Percentiles rank a stretch among this genome's conserved stretches.
Evolutionary conservation across 2,113 vertebrate genomes (phyloP).

Genomic region (Xiphophorus maculatus): DNA sequence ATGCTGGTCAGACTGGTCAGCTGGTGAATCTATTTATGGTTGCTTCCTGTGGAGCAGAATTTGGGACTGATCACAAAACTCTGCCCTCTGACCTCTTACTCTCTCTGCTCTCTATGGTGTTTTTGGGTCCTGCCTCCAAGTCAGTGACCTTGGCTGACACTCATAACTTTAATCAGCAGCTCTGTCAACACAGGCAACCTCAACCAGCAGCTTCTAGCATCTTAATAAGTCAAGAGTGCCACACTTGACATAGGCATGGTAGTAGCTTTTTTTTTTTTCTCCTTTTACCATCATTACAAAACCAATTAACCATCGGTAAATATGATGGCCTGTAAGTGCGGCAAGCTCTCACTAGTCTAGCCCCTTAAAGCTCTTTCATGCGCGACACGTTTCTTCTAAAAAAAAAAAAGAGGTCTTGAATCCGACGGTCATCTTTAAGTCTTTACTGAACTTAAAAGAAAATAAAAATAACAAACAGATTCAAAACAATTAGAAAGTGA

Average conservation of each 20-base stretch:
- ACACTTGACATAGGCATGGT: not conserved
- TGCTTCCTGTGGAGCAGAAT: constrained; percentile 47
- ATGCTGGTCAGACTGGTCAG: not conserved
- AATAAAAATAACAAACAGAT: no score
- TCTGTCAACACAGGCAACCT: constrained; percentile 37
- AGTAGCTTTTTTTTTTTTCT: constrained; percentile 9
- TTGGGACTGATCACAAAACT: constrained; percentile 11
- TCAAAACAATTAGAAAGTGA: no score
- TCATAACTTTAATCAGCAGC: constrained; percentile 69
- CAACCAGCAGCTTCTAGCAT: constrained; percentile 33
- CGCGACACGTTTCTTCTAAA: no score
- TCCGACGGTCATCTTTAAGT: no score
- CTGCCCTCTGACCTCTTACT: constrained; percentile 47
- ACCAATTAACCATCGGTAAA: no score
- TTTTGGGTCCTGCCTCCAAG: constrained; percentile 43
- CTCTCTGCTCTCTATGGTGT: constrained; percentile 44
- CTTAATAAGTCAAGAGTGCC: constrained; percentile 51
- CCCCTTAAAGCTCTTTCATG: no score
- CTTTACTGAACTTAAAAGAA: no score
- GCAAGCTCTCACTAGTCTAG: no score
- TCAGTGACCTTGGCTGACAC: constrained; percentile 59
- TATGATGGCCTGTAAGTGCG: no score
- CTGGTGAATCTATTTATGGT: constrained; percentile 26
- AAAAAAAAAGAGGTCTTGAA: no score
- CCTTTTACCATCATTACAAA: not conserved